These are phyloP conservation scores for Scaptomyza parva DNA, from an alignment of 2,888 invertebrate genomes.

Conservation along the genomic window DNA sequence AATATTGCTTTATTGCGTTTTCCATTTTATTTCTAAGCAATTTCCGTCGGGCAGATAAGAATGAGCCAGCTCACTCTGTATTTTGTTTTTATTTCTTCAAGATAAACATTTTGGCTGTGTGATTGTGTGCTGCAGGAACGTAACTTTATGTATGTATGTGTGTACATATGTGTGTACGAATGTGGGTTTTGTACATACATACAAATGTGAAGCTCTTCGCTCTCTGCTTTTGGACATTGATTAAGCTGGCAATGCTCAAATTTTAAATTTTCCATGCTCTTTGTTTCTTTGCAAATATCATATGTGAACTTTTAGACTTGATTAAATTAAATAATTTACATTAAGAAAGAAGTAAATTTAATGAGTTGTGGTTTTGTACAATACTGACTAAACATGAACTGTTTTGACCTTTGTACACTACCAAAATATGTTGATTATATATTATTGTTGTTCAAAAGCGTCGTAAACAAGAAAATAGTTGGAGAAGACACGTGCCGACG, in stretches of 20 bases:
- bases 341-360: not conserved
- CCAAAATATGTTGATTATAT: not conserved
- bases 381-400: not conserved
- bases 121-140: no score
- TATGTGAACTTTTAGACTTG: not conserved
- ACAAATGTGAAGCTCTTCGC: not conserved
- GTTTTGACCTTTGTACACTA: not conserved
- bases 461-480: conserved; percentile 3
- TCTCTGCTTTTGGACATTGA: not conserved
- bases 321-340: not conserved
- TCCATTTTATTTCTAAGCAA: conserved; percentile 22
- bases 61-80: conserved; percentile 5
- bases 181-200: no score
- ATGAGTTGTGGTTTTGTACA: not conserved
- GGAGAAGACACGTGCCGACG: not conserved
- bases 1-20: conserved; percentile 15
- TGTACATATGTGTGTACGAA: not conserved
- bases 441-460: conserved; percentile 2
- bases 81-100: conserved; percentile 2
- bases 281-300: conserved; percentile 4
- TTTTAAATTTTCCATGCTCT: conserved; percentile 1
- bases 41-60: conserved; percentile 51
- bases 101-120: conserved; percentile 32
- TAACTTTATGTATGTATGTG: not conserved
- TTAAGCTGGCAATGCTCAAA: conserved; percentile 6